Base-by-base conservation (phyloP, 2,888 invertebrate species). In the Campopleginae sp. region DNA sequence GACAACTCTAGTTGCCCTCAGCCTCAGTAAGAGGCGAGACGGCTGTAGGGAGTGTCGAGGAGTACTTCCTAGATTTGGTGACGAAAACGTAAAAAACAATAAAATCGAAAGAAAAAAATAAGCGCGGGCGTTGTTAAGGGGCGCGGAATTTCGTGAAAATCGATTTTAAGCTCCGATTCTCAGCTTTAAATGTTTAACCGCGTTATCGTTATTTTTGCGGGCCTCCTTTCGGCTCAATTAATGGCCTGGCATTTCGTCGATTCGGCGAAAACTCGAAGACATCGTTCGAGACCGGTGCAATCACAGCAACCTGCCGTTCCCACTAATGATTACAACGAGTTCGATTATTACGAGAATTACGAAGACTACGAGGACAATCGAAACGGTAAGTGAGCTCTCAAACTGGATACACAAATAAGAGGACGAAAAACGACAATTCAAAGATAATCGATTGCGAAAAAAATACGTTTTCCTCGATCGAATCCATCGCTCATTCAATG, bases 1-100 rank as follows among this genome's bases (percentile, higher is more conserved):
- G 83, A 87, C 85, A 84, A 89, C 88, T 90, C 89, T 91, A 92
- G 92, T 91, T 88, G 88, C 48, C 89, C 88, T 90, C 89, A 90
- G 91, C 88, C 89, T 89, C 88, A 87, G 88, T 80, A 78, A 87
- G 89, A 90, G 88, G 86, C 90, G 88, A 88, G 87, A 86, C 84
- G 86, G 82, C 87, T 86, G 71, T 79, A 77, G 85, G 85, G 66
- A 87, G 58, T 77, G 48, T 54, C 54, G 8, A 65, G 42, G 66
- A 31, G 33, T n/a, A 19, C 2, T 27, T 44, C 19, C 6, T 5
- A 6, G 12, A 51, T 31, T n/a, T 42, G 17, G n/a, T 2, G n/a
- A 33, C 46, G 48, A 70, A 19, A 54, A 33, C 1, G 3, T 71
- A 66, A 27, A 61, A 48, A 61, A 58, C 5, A n/a, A 17, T 5